Evolutionary conservation across 64 coral and sea anemone genomes (phyloP).

Genomic region (Montipora cactus): DNA sequence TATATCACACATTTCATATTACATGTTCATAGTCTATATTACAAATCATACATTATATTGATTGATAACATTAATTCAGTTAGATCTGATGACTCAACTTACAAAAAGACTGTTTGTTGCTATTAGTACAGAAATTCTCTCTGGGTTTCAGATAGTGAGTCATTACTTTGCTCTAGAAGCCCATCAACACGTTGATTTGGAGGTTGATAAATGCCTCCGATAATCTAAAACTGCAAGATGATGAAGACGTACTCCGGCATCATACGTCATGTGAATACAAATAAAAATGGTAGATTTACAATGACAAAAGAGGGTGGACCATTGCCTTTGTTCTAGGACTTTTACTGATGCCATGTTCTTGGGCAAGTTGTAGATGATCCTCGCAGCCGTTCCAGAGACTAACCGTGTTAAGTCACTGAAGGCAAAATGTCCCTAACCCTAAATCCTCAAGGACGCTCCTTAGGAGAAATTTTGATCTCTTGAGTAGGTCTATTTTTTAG

Average conservation of each 20-base stretch:
- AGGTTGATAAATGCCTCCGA: neutral
- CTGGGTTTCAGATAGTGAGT: neutral
- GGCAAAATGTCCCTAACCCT: neutral
- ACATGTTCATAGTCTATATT: neutral
- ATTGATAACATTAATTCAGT: neutral
- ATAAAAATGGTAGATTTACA: conserved; percentile 3
- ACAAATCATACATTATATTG: neutral
- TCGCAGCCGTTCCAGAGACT: neutral
- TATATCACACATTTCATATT: neutral
- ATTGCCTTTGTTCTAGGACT: conserved; percentile 9
- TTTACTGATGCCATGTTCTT: conserved; percentile 1
- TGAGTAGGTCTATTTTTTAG: conserved; percentile 12
- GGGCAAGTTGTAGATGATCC: neutral
- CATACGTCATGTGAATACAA: neutral
- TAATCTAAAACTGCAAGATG: conserved; percentile 28
- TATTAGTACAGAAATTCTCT: too few species aligned
- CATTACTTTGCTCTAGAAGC: neutral
- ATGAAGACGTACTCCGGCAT: neutral
- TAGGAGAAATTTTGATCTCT: conserved; percentile 9
- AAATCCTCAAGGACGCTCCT: neutral
- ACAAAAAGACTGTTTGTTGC: neutral
- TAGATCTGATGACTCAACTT: neutral
- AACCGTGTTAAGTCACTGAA: conserved; percentile 5
- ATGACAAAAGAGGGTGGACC: neutral
- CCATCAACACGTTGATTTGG: conserved; percentile 3